Base-by-base conservation (phyloP, 1,140 invertebrate species). In the Episyrphus balteatus region DNA sequence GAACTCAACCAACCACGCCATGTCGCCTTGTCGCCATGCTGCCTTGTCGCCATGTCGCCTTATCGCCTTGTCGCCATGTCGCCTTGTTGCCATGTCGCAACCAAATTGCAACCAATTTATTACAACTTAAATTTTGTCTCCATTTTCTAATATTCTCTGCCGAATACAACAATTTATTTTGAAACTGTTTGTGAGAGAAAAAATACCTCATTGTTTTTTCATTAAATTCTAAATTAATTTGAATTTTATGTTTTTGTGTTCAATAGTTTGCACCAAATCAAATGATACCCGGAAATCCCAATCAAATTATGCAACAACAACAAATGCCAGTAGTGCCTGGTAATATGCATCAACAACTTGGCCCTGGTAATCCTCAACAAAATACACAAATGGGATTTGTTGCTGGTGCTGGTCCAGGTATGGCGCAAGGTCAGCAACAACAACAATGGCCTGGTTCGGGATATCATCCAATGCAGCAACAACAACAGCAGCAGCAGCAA, bases 301-400 rank as follows among this genome's bases (percentile, higher is more conserved):
- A 46, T 30, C 46, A 37, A 14, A 51, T 55, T 48, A 55, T 55
- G 51, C 57, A 44, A 42, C 62, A 58, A 45, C 64, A 68, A 41
- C 60, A 66, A 32, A 62, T 62, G 41, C 56, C 59, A 39, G 52
- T 55, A 52, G 52, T 46, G 10, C 54, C 52, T 17, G 62, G 60
- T 44, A 63, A 59, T 48, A 50, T 68, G 48, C 57, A 58, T 21
- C 64, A 65, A 41, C 58, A 61, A 42, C 50, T 61, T 0, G 64
- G 56, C 44, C 55, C 61, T 14, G 56, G 54, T 33, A 62, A 60
- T 42, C 36, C 48, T 21, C 64, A 61, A 46, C 61, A 55, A 18
- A 67, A 57, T 60, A 34, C 54, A 2, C 60, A 63, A 46, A 59
- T 67, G 51, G 63, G 61, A 31, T 64, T 64, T 14, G 59, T 66